phyloP scores from a whole-genome alignment of 2,888 invertebrate species.

The Syritta pipiens region DNA sequence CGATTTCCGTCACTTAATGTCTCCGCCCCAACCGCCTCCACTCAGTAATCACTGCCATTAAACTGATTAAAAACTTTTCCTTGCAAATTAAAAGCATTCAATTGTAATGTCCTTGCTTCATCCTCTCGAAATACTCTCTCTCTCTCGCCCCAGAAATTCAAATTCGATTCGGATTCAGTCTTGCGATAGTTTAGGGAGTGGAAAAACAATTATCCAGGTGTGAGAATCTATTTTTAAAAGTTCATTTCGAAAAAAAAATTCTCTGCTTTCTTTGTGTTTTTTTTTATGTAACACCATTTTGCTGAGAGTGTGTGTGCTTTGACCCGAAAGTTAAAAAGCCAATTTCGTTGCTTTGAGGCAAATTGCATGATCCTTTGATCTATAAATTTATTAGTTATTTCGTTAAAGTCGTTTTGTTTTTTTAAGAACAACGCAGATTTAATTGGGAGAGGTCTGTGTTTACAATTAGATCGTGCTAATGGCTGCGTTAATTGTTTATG shows the following conservation, averaged over 20 bases:
- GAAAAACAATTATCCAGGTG: slow-evolving; percentile 7
- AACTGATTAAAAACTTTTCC: slow-evolving; percentile 10
- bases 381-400: slow-evolving; percentile 23
- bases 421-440: background rate
- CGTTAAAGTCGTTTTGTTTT: slow-evolving; percentile 18
- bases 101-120: background rate
- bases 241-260: no score
- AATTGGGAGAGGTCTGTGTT: background rate
- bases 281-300: no score
- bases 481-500: slow-evolving; percentile 6
- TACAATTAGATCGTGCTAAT: slow-evolving; percentile 7
- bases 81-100: no score
- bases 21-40: background rate
- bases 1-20: background rate
- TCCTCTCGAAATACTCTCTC: background rate
- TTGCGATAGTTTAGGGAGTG: background rate
- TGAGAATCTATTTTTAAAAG: background rate
- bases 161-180: no score
- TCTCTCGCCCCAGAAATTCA: background rate
- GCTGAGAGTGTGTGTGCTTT: no score
- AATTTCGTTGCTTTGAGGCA: background rate
- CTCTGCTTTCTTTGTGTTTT: no score
- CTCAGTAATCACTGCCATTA: background rate
- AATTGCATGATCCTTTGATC: slow-evolving; percentile 11
- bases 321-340: background rate